phyloP scores from a whole-genome alignment of 2,113 vertebrate species.

The Sinocyclocheilus anshuiensis region DNA sequence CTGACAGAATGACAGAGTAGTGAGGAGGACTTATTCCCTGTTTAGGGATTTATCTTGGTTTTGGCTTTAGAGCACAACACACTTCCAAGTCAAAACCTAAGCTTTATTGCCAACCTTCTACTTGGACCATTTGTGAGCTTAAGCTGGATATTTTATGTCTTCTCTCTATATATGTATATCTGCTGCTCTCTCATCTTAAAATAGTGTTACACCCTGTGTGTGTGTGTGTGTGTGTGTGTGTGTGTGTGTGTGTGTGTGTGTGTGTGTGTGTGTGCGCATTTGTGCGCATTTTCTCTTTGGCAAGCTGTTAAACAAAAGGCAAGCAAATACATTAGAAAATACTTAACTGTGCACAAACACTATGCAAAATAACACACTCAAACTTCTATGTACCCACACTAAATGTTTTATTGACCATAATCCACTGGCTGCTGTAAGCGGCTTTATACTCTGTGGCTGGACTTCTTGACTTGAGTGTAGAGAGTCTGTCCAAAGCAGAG shows the following conservation, averaged over 20 bases:
- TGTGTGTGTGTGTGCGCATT: background rate
- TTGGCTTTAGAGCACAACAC: conserved; percentile 4
- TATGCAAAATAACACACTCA: background rate
- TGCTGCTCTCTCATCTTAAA: background rate
- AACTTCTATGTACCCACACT: background rate
- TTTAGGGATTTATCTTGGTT: conserved; percentile 27
- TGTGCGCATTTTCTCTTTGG: background rate
- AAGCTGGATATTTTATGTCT: background rate
- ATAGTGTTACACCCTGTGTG: background rate
- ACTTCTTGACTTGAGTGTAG: conserved; percentile 25
- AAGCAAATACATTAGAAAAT: background rate
- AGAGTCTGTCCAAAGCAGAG: conserved; percentile 21
- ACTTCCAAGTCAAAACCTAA: conserved; percentile 6
- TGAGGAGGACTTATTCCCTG: background rate
- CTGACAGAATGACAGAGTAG: background rate
- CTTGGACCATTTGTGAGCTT: conserved; percentile 16
- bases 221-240: background rate
- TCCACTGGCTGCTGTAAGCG: conserved; percentile 44
- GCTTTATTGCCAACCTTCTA: conserved; percentile 17
- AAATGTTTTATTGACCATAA: conserved; percentile 37
- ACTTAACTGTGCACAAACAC: too few species aligned
- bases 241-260: too few species aligned
- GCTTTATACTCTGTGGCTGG: conserved; percentile 27
- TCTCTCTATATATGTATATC: background rate
- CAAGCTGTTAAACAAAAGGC: background rate